These are phyloP conservation scores for Cheilosia pagana DNA, from an alignment of 2,888 invertebrate genomes.

Conservation along the genomic window DNA sequence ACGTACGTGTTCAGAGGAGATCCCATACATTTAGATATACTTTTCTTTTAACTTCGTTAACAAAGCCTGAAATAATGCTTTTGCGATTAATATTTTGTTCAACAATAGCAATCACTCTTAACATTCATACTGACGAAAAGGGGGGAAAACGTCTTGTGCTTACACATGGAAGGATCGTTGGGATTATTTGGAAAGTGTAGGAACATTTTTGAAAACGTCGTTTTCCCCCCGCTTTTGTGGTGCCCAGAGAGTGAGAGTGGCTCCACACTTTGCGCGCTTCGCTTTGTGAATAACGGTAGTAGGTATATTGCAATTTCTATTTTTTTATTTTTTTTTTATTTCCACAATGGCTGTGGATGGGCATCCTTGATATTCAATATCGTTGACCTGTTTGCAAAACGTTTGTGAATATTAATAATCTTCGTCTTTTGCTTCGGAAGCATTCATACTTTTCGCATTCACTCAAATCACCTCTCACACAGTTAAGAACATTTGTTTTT, in stretches of 20 bases:
- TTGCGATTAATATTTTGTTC: conserved; percentile 79
- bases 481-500: conserved; percentile 43
- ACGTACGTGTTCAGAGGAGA: conserved; percentile 78
- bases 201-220: conserved; percentile 4
- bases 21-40: conserved; percentile 73
- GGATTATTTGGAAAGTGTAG: not conserved
- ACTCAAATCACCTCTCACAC: conserved; percentile 67
- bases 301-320: conserved; percentile 17
- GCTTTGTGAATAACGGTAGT: conserved; percentile 36
- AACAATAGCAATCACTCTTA: conserved; percentile 78
- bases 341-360: conserved; percentile 68
- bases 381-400: conserved; percentile 76
- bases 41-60: conserved; percentile 76
- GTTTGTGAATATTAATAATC: conserved; percentile 75
- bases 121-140: conserved; percentile 75
- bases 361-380: conserved; percentile 66
- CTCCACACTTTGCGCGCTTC: conserved; percentile 51
- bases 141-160: conserved; percentile 51
- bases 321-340: conserved; percentile 38
- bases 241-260: conserved; percentile 62
- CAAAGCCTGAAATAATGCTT: conserved; percentile 79
- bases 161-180: not conserved
- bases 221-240: conserved; percentile 60
- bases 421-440: conserved; percentile 69
- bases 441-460: conserved; percentile 73